Evolutionary conservation across 2,797 vertebrate genomes (phyloP).

Genomic region (Acanthopagrus latus): DNA sequence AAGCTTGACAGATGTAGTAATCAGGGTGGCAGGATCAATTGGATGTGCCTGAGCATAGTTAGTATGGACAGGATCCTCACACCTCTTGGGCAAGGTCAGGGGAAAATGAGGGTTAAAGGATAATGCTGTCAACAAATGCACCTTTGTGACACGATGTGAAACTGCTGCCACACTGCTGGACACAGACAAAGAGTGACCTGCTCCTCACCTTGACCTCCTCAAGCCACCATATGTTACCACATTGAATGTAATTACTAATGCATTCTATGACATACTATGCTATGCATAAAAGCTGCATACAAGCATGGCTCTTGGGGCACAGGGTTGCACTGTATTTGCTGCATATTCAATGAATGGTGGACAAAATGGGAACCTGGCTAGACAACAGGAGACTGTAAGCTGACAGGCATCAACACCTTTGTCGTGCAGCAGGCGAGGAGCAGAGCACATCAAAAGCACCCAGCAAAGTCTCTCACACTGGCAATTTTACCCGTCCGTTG

Average conservation of each 20-base stretch:
- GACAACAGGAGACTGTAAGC: background rate
- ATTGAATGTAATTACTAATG: background rate
- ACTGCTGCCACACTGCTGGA: background rate
- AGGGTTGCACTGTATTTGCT: background rate
- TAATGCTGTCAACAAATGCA: background rate
- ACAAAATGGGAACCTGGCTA: background rate
- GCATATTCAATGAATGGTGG: background rate
- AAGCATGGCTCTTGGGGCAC: background rate
- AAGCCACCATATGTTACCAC: background rate
- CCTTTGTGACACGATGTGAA: background rate
- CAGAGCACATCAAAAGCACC: background rate
- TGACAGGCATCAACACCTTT: constrained; percentile 4
- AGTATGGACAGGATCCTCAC: background rate
- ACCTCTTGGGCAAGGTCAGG: background rate
- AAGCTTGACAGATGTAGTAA: background rate
- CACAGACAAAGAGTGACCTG: background rate
- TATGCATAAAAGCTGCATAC: background rate
- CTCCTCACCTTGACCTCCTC: background rate
- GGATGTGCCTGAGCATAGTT: too few species aligned
- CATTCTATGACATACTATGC: background rate
- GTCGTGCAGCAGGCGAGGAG: background rate
- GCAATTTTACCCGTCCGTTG: background rate
- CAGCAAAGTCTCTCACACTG: background rate
- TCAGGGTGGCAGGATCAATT: background rate
- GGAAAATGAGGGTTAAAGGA: background rate